Evolutionary conservation across 2,113 vertebrate species (phyloP), one percentile per base, ranked within the genome.

Genomic region (Macquaria ambigua): DNA sequence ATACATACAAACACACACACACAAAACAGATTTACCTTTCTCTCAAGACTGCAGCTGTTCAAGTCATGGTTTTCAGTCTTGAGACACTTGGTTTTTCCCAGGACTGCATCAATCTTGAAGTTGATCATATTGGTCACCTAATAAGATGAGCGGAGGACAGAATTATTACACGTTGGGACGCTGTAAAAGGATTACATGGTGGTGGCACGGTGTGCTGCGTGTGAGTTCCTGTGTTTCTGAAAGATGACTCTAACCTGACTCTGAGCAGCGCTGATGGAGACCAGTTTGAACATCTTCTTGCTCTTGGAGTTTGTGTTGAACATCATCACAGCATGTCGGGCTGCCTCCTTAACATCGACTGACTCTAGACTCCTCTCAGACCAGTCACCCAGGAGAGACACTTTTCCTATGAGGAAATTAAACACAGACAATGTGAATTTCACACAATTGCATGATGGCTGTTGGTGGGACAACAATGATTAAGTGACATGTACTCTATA

Each of bases 21-120:
- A 28, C 6, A 74, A 46, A 68, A 37, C 12, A 25, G 53, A 76
- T 18, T 25, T 48, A 95, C 94, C 92, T 81, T 92, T 85, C 84
- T 90, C 1, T 11, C 71, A 3, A 86, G 43, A 59, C 25, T 77
- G 79, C 94, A 95, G 59, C 6, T 84, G 6, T 89, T 14, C 87
- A 93, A 11, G 21, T 90, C 87, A 2, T 77, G 87, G 52, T 93
- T 89, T 72, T 93, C 92, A 41, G 56, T 9, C 71, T 90, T 93
- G 2, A 76, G 50, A n/a, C 94, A 95, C 11, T 83, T 93, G 41
- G 94, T 94, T 83, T 93, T 94, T 63, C 77, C 64, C 75, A 95
- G 39, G 9, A 93, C 3, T 1, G 77, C 83, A 0, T 90, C 14
- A 3, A 95, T 82, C 83, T 82, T 89, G 43, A 50, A 95, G 89